phyloP scores from a whole-genome alignment of 2,113 vertebrate species.

The Vanacampus margaritifer region DNA sequence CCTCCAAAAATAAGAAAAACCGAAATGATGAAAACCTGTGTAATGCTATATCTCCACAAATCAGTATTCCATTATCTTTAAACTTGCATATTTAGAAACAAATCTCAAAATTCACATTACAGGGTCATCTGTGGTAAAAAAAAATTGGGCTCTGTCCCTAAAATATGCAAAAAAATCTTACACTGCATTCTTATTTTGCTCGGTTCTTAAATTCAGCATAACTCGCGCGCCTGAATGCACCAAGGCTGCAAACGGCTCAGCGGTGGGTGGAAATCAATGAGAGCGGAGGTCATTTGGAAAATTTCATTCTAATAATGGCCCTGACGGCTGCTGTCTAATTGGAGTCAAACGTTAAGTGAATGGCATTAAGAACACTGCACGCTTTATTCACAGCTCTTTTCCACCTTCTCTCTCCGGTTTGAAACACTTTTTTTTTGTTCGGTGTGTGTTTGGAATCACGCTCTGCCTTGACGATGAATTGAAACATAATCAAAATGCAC shows the following conservation, averaged over 20 bases:
- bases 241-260: conserved; percentile 31
- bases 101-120: no score
- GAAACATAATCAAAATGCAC: conserved; percentile 58
- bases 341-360: conserved; percentile 59
- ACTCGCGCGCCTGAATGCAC: conserved; percentile 35
- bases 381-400: conserved; percentile 42
- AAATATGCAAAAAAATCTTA: neutral
- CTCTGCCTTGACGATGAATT: conserved; percentile 36
- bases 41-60: neutral
- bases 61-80: neutral
- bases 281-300: conserved; percentile 59
- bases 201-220: conserved; percentile 19
- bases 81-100: no score
- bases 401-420: neutral
- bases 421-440: neutral
- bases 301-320: conserved; percentile 64
- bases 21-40: no score
- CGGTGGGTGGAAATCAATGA: conserved; percentile 60
- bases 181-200: conserved; percentile 24
- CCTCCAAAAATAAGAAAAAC: no score
- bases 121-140: neutral
- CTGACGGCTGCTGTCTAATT: conserved; percentile 54
- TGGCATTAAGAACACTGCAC: conserved; percentile 51
- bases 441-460: conserved; percentile 25
- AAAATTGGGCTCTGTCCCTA: no score